A percentile compares a stretch with the other conserved stretches of the same genome.
These are phyloP conservation scores for Sepioteuthis lessoniana DNA, from an alignment of 2,888 invertebrate species.

Conservation along the genomic window DNA sequence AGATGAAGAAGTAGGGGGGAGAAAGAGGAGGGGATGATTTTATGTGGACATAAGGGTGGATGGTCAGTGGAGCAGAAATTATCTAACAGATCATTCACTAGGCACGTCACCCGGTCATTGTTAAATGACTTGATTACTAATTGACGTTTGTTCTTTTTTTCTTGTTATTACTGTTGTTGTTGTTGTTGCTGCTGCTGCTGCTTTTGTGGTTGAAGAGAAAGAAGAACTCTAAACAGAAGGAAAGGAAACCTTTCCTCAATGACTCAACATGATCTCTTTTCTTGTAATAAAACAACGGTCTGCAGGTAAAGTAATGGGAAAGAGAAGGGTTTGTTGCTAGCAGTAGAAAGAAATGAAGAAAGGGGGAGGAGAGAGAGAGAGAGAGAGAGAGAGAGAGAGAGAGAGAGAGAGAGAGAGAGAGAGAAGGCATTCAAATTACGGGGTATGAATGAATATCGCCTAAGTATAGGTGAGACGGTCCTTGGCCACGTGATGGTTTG, in stretches of 20 bases:
- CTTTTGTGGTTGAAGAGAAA: neutral
- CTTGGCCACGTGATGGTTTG: conserved; percentile 45
- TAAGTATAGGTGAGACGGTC: neutral
- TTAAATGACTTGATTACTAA: neutral
- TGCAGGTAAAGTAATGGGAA: neutral
- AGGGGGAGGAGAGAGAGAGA: neutral
- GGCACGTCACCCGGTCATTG: conserved; percentile 12
- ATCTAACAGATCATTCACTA: conserved; percentile 10
- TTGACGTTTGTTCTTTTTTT: neutral
- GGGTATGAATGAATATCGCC: neutral
- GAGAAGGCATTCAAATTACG: neutral
- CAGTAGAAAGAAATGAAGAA: neutral
- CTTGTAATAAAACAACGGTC: neutral
- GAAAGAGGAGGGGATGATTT: neutral
- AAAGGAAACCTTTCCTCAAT: neutral
- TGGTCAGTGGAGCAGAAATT: conserved; percentile 2
- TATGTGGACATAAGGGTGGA: neutral
- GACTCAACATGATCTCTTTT: neutral
- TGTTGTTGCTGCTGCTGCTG: neutral
- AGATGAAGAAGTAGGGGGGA: neutral
- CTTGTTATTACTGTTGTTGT: too few relatives aligned
- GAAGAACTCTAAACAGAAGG: neutral
- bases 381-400: neutral
- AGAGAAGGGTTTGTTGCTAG: neutral
- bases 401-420: neutral